Conservation (phyloP, 2,797 vertebrate genomes). For the Propithecus deckenii region DNA sequence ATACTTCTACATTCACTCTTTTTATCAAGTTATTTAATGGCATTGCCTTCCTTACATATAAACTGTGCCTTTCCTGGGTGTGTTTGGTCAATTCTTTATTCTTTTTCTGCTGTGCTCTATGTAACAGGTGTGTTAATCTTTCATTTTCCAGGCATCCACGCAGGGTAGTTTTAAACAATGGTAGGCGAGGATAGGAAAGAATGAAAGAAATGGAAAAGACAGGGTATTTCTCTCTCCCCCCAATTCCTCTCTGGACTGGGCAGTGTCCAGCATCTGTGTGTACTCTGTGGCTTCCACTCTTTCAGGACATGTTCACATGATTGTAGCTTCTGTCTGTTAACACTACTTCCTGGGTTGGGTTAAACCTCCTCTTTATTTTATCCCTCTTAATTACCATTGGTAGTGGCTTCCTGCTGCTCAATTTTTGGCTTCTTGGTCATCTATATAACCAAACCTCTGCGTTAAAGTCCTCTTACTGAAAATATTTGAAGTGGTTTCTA, state of each 20-base stretch:
- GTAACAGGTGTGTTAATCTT: rapidly evolving
- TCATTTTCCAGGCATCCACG: background rate
- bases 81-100: background rate
- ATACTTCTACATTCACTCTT: background rate
- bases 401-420: background rate
- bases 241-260: background rate
- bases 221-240: rapidly evolving
- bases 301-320: background rate
- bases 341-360: rapidly evolving
- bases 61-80: background rate
- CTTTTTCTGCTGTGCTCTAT: background rate
- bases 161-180: rapidly evolving
- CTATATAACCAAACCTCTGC: background rate
- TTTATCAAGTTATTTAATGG: background rate
- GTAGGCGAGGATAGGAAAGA: background rate
- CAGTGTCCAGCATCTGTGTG: background rate
- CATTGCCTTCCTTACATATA: background rate
- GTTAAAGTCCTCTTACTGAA: background rate
- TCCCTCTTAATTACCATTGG: background rate
- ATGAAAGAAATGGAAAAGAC: background rate
- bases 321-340: background rate
- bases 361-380: background rate
- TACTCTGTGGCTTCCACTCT: background rate
- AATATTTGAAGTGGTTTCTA: background rate
- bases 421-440: background rate